Evolutionary conservation across 2,113 vertebrate species (phyloP).

Genomic region (Maccullochella peelii): DNA sequence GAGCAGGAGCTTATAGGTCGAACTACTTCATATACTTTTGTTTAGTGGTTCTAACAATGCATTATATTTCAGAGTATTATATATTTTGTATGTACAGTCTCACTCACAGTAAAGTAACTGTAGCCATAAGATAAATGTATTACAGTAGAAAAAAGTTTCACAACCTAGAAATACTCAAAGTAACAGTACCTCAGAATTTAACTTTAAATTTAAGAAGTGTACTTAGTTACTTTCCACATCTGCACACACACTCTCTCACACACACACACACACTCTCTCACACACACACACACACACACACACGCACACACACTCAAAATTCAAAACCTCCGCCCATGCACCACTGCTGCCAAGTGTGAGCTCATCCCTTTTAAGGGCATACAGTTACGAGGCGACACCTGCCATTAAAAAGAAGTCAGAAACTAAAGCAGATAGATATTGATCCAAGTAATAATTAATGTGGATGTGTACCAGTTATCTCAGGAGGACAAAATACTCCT

Average conservation of each 20-base stretch:
- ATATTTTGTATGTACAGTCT: neutral
- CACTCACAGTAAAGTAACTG: neutral
- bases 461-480: neutral
- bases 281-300: neutral
- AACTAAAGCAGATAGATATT: slow-evolving; percentile 22
- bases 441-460: slow-evolving; percentile 32
- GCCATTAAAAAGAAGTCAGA: slow-evolving; percentile 40
- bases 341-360: slow-evolving; percentile 25
- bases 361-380: slow-evolving; percentile 76
- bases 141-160: neutral
- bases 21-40: neutral
- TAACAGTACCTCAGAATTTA: neutral
- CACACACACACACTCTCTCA: slow-evolving; percentile 13
- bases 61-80: neutral
- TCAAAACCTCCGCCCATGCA: slow-evolving; percentile 38
- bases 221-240: slow-evolving; percentile 26
- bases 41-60: neutral
- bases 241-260: slow-evolving; percentile 1
- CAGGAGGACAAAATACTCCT: neutral
- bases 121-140: neutral
- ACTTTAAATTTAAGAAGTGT: neutral
- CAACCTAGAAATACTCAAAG: neutral
- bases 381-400: slow-evolving; percentile 36
- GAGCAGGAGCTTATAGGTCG: neutral
- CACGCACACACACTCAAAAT: slow-evolving; percentile 24